Evolutionary conservation across 2,113 vertebrate species (phyloP), one percentile per base, ranked within the genome.

Genomic region (Callaeas wilsoni): DNA sequence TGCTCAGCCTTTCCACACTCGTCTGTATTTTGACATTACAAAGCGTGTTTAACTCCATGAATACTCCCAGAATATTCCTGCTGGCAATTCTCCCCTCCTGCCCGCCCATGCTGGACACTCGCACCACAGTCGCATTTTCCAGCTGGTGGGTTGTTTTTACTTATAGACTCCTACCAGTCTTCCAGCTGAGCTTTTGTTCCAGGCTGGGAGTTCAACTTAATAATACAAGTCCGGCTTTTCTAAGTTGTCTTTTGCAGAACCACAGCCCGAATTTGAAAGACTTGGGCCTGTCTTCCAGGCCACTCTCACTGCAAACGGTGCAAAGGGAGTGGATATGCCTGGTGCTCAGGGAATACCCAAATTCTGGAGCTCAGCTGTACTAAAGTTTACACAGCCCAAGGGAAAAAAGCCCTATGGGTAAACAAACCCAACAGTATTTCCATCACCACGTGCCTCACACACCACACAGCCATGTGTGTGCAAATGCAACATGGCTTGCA

Each of bases 21-120:
- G 1, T 89, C 96, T 96, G 92, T 55, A 56, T 87, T 89, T 37
- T 53, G 92, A 84, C 87, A 87, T 94, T 93, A 96, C 62, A 74
- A 37, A 91, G 83, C 65, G 18, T 77, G 74, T 91, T 91, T 42
- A 75, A 50, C 60, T 77, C 91, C 81, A 10, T 30, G 52, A 94
- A 63, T 27, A 7, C 50, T 93, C 93, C 81, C 92, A 84, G 87
- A 93, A 93, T 75, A 59, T 75, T 93, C 83, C 94, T 83, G 85
- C 88, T 68, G 85, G 88, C 70, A 46, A 0, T 5, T 85, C 52
- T 82, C 88, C 35, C 81, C 78, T 78, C 82, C 82, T 33, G 78
- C 84, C 84, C 42, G 52, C 84, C 92, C 23, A 1, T n/a, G 69
- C 87, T 53, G 84, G 95, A 83, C 77, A 17, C 46, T 70, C 0